Evolutionary conservation across 2,113 vertebrate species (phyloP).

Genomic region (Plestiodon gilberti): DNA sequence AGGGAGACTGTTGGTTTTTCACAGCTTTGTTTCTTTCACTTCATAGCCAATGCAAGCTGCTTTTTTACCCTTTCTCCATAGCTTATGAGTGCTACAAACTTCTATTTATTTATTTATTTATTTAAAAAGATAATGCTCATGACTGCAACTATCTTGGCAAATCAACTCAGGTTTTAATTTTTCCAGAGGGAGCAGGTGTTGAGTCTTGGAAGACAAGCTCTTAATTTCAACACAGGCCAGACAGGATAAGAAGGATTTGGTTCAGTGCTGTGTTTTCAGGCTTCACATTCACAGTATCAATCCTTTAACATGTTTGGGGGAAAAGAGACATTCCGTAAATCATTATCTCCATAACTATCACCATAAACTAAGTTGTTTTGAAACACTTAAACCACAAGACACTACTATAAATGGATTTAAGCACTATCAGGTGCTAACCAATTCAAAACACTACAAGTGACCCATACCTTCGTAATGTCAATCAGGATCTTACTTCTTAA

Average conservation of each 20-base stretch:
- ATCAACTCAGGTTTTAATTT: not conserved
- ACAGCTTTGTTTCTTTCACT: not conserved
- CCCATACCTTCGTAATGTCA: not conserved
- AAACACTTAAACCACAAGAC: not conserved
- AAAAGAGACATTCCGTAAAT: not conserved
- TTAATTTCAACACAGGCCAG: not conserved
- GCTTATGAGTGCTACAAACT: not conserved
- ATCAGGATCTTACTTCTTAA: not conserved
- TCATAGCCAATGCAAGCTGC: not conserved
- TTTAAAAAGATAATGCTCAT: not conserved
- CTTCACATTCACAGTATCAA: not conserved
- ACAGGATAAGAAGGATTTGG: not conserved
- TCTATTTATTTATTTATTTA: no score
- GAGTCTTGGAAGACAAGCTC: not conserved
- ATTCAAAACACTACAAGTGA: not conserved
- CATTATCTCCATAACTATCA: not conserved
- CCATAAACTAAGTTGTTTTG: not conserved
- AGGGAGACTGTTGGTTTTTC: not conserved
- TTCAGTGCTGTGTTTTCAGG: not conserved
- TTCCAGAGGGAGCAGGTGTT: not conserved
- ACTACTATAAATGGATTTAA: conserved; percentile 1
- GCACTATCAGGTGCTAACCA: not conserved
- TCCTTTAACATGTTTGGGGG: not conserved
- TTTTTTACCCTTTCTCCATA: not conserved
- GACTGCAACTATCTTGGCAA: not conserved